Conservation (phyloP, 2,113 vertebrate species). For the Dipodomys stephensi region DNA sequence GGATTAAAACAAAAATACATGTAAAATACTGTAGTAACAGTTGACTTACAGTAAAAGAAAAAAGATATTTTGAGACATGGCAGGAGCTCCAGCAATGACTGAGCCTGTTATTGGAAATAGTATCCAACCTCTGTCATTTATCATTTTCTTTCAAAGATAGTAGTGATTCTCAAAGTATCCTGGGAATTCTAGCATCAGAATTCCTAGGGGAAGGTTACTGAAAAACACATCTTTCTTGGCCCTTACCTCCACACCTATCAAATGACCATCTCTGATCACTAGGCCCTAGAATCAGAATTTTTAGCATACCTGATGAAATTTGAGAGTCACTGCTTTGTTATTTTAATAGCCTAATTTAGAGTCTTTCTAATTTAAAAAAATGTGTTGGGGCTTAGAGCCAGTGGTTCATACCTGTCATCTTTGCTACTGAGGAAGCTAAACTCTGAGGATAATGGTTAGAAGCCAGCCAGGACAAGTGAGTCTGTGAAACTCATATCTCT, state of each 20-base stretch:
- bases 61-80: background rate
- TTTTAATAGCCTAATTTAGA: background rate
- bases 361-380: background rate
- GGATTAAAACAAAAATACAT: background rate
- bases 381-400: background rate
- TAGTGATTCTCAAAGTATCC: background rate
- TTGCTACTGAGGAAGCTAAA: too few relatives aligned
- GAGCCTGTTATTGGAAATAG: background rate
- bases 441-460: too few relatives aligned
- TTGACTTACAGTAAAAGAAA: background rate
- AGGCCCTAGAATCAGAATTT: background rate
- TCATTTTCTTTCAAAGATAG: background rate
- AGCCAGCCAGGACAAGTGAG: too few relatives aligned
- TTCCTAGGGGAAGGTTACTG: background rate
- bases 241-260: background rate
- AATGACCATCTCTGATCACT: background rate
- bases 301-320: constrained; percentile 15
- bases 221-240: background rate
- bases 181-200: background rate
- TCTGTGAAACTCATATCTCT: too few relatives aligned
- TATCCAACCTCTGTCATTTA: background rate
- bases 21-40: background rate
- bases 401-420: too few relatives aligned
- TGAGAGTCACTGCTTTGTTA: background rate
- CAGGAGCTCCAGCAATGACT: background rate